These are phyloP conservation scores for Allolobophora icterica DNA, from an alignment of 2,888 invertebrate species.

Conservation along the genomic window DNA sequence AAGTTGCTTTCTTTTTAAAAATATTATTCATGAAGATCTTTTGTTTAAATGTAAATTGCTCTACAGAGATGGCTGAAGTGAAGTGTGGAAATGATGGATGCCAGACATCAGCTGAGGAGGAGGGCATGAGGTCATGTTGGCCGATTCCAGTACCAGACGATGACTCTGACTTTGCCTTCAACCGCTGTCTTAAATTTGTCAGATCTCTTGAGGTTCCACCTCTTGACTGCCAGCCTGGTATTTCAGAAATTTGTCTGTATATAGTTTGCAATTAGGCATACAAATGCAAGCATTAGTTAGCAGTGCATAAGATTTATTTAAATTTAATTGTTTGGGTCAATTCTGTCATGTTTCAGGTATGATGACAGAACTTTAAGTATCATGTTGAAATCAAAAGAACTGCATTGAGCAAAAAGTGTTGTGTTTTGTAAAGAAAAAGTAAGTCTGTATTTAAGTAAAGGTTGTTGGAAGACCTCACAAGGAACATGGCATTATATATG, in stretches of 20 bases:
- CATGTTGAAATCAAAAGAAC: too few relatives aligned
- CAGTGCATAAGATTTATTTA: too few relatives aligned
- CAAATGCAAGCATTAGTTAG: too few relatives aligned
- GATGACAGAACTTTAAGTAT: too few relatives aligned
- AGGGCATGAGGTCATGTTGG: conserved; percentile 51
- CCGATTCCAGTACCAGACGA: conserved; percentile 54
- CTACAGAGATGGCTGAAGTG: conserved; percentile 41
- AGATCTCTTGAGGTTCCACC: conserved; percentile 42
- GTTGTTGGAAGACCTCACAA: too few relatives aligned
- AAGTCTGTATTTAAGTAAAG: too few relatives aligned
- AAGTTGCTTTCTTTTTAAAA: neutral
- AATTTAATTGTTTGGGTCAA: too few relatives aligned
- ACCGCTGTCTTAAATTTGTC: conserved; percentile 48
- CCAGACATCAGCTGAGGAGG: neutral
- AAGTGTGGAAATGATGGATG: conserved; percentile 47
- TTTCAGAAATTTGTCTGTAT: neutral
- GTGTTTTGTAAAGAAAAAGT: too few relatives aligned
- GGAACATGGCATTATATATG: too few relatives aligned
- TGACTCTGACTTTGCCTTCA: conserved; percentile 50
- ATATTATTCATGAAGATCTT: neutral
- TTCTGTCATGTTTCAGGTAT: too few relatives aligned
- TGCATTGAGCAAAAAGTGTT: too few relatives aligned
- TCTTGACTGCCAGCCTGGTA: conserved; percentile 41
- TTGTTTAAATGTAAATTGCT: neutral
- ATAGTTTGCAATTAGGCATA: neutral